Evolutionary conservation across 2,888 invertebrate species (phyloP).

Genomic region (Eilema depressum): DNA sequence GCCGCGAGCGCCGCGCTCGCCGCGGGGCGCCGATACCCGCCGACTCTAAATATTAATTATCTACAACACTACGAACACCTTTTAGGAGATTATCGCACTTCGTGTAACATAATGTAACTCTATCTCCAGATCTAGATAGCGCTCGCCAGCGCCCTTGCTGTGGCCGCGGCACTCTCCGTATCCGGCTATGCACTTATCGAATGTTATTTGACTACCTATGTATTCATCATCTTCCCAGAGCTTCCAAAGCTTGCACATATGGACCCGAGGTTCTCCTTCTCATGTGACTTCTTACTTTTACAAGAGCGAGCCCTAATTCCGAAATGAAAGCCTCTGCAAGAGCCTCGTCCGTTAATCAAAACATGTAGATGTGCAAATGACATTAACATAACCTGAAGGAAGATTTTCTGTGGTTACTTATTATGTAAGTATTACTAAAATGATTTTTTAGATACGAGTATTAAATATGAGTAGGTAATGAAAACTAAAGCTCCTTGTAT

Average conservation of each 20-base stretch:
- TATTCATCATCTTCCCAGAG: too few relatives aligned
- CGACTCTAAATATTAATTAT: constrained; percentile 85
- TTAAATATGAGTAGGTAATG: too few relatives aligned
- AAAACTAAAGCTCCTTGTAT: too few relatives aligned
- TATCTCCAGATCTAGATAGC: constrained; percentile 77
- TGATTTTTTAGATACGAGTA: too few relatives aligned
- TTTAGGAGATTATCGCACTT: constrained; percentile 84
- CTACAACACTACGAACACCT: constrained; percentile 83
- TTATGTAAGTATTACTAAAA: too few relatives aligned
- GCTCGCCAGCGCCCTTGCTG: constrained; percentile 53
- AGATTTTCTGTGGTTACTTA: too few relatives aligned
- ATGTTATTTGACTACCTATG: not conserved
- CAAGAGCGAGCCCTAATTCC: not conserved
- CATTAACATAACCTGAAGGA: too few relatives aligned
- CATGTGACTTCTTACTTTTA: not conserved
- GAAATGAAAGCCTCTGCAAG: not conserved
- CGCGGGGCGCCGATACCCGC: constrained; percentile 75
- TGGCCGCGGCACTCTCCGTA: constrained; percentile 27
- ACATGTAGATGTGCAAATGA: not conserved
- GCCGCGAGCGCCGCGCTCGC: constrained; percentile 71
- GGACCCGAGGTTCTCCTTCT: not conserved
- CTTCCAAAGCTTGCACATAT: not conserved
- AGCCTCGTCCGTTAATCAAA: not conserved
- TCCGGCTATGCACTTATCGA: constrained; percentile 28
- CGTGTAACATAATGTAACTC: constrained; percentile 71